Base-by-base conservation (phyloP, 2,797 vertebrate species). In the Tenualosa thibaudeaui region DNA sequence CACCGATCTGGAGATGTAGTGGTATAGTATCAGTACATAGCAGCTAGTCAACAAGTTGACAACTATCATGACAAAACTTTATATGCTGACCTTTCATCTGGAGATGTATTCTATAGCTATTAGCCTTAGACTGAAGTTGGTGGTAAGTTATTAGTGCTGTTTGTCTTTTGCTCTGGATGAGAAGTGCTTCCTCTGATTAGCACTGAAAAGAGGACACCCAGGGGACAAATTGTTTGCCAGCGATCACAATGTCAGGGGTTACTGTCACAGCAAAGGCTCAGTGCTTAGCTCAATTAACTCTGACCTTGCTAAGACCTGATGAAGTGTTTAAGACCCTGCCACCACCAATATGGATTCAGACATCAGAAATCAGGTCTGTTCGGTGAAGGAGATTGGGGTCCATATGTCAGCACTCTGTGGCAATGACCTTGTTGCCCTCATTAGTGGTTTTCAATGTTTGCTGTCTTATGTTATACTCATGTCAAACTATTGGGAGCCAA, bases 251-350 rank as follows among this genome's bases (percentile, higher is more conserved):
- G 58, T 62, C 58, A 62, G 7, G 9, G n/a, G 58, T 62, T 24
- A 62, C 58, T 62, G 71, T 78, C 43, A 46, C 40, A 43, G 40
- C 19, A 22, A 78, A 3, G 71, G 12, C 13, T 46, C 17, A 78
- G 5, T 78, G 71, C 71, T 78, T 40, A 43, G 71, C 71, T 78
- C 71, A 46, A 46, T 78, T 46, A 78, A 43, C 68, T 78, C 40
- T 78, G 71, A 46, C 71, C 68, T 71, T 5, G 0, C 10, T 71
- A 40, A 71, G 68, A 71, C 68, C 71, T 19, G 71, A 17, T 46
- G 15, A 19, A 15, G 31, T 78, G 37, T 22, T 46, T 78, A 78
- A 46, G 71, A 78, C 37, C 71, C 17, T 46, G 71, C 71, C 71
- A 46, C 71, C 19, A 46, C 19, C 40, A 17, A 78, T 78, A 78